Conservation (phyloP, 1,140 invertebrate genomes). For the Diabrotica virgifera region DNA sequence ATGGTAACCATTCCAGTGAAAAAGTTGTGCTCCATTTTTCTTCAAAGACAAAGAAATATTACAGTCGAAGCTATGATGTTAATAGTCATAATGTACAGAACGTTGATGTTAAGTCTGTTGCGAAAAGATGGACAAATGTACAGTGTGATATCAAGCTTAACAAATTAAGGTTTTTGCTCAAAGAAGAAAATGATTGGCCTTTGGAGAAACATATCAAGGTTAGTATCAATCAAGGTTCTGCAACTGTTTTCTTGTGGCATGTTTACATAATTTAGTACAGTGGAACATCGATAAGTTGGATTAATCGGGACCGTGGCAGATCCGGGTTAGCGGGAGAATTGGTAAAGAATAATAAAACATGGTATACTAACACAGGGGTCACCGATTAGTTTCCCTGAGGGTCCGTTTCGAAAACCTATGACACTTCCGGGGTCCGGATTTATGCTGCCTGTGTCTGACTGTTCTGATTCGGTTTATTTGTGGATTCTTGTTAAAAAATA, state of each 20-base stretch:
- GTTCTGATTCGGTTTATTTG: no score
- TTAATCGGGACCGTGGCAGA: no score
- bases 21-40: conserved; percentile 54
- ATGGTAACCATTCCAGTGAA: conserved; percentile 53
- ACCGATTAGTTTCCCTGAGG: no score
- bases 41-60: conserved; percentile 49
- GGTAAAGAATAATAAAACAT: no score
- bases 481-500: no score
- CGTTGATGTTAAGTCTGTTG: conserved; percentile 63
- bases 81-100: conserved; percentile 51
- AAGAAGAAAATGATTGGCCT: conserved; percentile 31
- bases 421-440: no score
- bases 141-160: conserved; percentile 69
- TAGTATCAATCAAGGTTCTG: conserved; percentile 18
- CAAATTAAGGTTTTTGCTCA: conserved; percentile 40
- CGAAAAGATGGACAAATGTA: conserved; percentile 68
- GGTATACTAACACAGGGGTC: no score
- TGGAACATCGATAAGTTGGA: no score
- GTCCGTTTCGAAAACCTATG: no score
- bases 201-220: conserved; percentile 43
- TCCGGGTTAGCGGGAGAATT: no score
- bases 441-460: no score
- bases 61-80: conserved; percentile 51
- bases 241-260: no score
- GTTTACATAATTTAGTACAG: neutral